Evolutionary conservation across 2,888 invertebrate genomes (phyloP).

Genomic region (Labia minor): DNA sequence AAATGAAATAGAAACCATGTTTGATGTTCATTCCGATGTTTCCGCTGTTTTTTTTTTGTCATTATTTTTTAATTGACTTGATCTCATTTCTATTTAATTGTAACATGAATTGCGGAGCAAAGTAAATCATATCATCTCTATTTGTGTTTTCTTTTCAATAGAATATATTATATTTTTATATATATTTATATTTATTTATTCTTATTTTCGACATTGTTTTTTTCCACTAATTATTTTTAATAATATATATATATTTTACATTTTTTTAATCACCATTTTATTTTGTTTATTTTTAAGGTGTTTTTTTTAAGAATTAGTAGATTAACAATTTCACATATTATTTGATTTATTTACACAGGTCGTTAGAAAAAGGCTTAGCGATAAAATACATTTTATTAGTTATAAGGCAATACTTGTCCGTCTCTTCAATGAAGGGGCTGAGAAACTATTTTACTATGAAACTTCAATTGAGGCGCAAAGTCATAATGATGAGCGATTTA

Average conservation of each 20-base stretch:
- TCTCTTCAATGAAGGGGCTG: background rate
- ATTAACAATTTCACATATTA: background rate
- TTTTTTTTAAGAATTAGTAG: background rate
- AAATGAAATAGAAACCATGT: background rate
- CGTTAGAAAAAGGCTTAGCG: background rate
- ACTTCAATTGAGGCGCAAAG: background rate
- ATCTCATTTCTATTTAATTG: background rate
- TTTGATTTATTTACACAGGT: background rate
- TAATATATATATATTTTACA: background rate
- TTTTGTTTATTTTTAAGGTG: background rate
- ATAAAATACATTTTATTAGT: background rate
- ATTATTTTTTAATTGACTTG: slow-evolving; percentile 2
- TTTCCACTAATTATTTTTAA: background rate
- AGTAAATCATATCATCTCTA: background rate
- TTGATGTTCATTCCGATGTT: background rate
- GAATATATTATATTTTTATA: background rate
- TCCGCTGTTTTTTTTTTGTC: background rate
- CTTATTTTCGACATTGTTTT: background rate
- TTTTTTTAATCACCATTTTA: background rate
- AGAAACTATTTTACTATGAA: no score
- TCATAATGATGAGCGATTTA: background rate
- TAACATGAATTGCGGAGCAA: background rate
- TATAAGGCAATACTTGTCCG: background rate
- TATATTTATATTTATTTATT: background rate
- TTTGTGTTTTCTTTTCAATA: background rate